Conservation (phyloP, 2,113 vertebrate genomes). For the Clarias gariepinus region DNA sequence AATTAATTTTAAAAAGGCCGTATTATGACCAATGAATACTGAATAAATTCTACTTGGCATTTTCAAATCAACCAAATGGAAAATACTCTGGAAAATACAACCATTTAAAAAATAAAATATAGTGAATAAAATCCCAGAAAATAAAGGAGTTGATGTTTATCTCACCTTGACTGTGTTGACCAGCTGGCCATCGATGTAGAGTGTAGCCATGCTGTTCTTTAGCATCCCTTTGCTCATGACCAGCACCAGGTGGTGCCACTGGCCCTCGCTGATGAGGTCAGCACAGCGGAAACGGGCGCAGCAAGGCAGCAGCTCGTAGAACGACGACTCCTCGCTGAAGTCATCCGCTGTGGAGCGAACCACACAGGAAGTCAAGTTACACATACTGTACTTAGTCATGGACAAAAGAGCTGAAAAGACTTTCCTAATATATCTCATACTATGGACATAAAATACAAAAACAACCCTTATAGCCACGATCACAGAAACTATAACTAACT, state of each 20-base stretch:
- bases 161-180: conserved; percentile 92
- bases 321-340: conserved; percentile 92
- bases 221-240: conserved; percentile 99
- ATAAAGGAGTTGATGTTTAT: no score
- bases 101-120: neutral
- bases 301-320: conserved; percentile 97
- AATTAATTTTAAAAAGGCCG: neutral
- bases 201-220: conserved; percentile 93
- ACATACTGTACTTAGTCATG: conserved; percentile 10
- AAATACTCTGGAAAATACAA: neutral
- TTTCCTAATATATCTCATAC: neutral
- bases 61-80: neutral
- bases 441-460: neutral
- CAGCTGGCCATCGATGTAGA: conserved; percentile 93
- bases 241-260: conserved; percentile 97
- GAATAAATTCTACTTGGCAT: neutral
- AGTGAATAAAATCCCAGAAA: neutral
- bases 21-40: neutral
- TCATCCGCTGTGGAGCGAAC: conserved; percentile 81
- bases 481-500: neutral
- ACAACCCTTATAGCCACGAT: neutral
- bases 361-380: conserved; percentile 49
- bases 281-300: conserved; percentile 94
- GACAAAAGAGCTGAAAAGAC: conserved; percentile 23
- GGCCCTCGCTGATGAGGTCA: conserved; percentile 91